Base-by-base conservation (phyloP, 2,113 vertebrate genomes). In the Cyanoliseus patagonus region DNA sequence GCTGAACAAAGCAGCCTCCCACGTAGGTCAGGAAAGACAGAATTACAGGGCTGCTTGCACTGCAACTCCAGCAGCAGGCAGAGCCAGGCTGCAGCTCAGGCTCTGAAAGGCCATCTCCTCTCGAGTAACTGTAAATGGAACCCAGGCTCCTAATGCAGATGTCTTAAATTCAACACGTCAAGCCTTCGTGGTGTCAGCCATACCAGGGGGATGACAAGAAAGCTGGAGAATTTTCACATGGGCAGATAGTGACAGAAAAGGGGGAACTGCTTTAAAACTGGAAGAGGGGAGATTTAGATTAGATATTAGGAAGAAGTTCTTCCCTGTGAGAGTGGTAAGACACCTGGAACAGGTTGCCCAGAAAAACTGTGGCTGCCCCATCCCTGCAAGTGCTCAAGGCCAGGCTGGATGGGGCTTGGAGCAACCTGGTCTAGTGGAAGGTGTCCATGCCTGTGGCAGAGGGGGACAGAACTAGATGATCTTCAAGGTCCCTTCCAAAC, bases 31-130 rank as follows among this genome's bases (percentile, higher is more conserved):
- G 74, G 24, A 17, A 31, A 69, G 35, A 46, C 59, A 30, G 59
- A 11, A 35, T 41, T n/a, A 33, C 2, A 22, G 0, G 33, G n/a
- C 66, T n/a, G 8, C 5, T 33, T 24, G 9, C 6, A 0, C 2
- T 28, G 16, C n/a, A 53, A 35, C 44, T 42, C 52, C 59, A 67
- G 67, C 52, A 62, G 66, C 59, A 30, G 24, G 19, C 33, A 59
- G 55, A 59, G 55, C 20, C 55, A 6, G n/a, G 33, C 1, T 49
- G 77, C 33, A 63, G 35, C 23, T 35, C 53, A 41, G 53, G 33
- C 37, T 52, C 62, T 20, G 42, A 28, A 46, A 59, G 37, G 37
- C 68, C 41, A 30, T 13, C 55, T 86, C 28, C 28, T 79, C 59
- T 63, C 68, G 6, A 2, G 15, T 75, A 33, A 7, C 35, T 33